Base-by-base conservation (phyloP, 2,113 vertebrate genomes). In the Pollimyrus isidori region DNA sequence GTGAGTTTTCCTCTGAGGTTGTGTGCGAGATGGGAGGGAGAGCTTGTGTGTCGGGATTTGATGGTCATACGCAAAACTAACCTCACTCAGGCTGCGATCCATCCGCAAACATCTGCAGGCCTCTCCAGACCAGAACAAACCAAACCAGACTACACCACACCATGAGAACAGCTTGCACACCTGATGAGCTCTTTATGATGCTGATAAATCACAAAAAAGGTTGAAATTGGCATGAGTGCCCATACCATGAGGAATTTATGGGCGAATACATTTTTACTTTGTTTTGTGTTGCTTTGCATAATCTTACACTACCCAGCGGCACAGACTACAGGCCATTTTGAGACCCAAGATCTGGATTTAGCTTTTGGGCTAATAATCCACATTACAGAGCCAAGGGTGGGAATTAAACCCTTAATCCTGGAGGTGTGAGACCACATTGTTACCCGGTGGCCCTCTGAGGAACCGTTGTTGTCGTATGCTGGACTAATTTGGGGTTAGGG, bases 1-100 rank as follows among this genome's bases (percentile, higher is more conserved):
- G 96, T 96, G 92, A 94, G 96, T 90, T 35, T 6, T 42, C 53
- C 11, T 3, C 26, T 88, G n/a, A 45, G 15, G 9, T 84, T 21
- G 10, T 11, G 39, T 83, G 6, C 10, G 21, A 10, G 45, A 46
- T 83, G 9, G 39, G 17, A 10, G 35, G 30, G 39, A 21, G 42
- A n/a, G 9, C n/a, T 84, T 56, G 80, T n/a, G 35, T 42, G 73
- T 42, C 0, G 62, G 26, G 62, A 69, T 13, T 69, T 69, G 23
- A 62, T 62, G 21, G 65, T 73, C 3, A 69, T 30, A 30, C 23
- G 3, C 3, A 30, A 69, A n/a, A 10, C 58, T 65, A 65, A 65
- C 7, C 58, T n/a, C 23, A 62, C 56, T n/a, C 23, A 26, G 58
- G 7, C 56, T 23, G 56, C 7, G 2, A 23, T 62, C 56, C 58